phyloP scores from a whole-genome alignment of 2,888 invertebrate genomes.

The Osedax frankpressi region DNA sequence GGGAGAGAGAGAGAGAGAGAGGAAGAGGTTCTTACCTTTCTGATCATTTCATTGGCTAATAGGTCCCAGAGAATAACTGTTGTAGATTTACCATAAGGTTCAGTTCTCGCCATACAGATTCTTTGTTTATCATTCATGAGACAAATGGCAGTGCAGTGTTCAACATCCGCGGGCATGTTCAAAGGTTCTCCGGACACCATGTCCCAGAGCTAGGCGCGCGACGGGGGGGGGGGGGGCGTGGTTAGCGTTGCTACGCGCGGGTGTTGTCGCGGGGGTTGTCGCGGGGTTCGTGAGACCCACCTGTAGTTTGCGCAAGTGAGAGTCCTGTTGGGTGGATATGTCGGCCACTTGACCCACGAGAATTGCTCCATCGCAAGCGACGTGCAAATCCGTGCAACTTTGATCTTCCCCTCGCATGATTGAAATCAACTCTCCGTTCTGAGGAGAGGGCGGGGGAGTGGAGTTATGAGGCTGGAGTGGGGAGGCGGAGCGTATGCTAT shows the following conservation, averaged over 20 bases:
- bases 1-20: too few species aligned
- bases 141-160: conserved; percentile 42
- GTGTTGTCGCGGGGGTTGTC: neutral
- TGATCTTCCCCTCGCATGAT: conserved; percentile 44
- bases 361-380: conserved; percentile 42
- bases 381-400: conserved; percentile 44
- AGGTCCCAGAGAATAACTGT: conserved; percentile 44
- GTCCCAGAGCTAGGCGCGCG: conserved; percentile 46
- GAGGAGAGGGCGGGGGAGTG: neutral
- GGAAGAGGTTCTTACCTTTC: conserved; percentile 27
- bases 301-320: conserved; percentile 41
- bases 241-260: neutral
- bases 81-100: conserved; percentile 42
- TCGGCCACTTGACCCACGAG: conserved; percentile 45
- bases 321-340: conserved; percentile 32
- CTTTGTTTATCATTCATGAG: conserved; percentile 43
- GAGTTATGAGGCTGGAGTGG: neutral
- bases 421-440: conserved; percentile 44
- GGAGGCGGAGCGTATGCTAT: neutral
- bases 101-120: conserved; percentile 41
- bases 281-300: conserved; percentile 26
- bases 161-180: conserved; percentile 37
- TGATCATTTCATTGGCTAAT: conserved; percentile 41
- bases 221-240: conserved; percentile 38
- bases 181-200: conserved; percentile 41